Evolutionary conservation across 2,113 vertebrate genomes (phyloP).

Genomic region (Lipotes vexillifer): DNA sequence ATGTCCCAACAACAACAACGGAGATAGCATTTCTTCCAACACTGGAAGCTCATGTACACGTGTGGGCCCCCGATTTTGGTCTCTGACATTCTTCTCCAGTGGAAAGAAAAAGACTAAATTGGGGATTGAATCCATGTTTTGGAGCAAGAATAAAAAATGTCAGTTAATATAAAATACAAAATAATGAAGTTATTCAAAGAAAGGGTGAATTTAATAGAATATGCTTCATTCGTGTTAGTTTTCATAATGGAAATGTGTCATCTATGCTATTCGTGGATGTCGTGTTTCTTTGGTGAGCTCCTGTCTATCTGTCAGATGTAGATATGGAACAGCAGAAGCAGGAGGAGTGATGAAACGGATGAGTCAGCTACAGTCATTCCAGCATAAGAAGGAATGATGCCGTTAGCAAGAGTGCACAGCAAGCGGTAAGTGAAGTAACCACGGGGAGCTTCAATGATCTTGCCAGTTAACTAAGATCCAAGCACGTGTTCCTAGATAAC

Average conservation of each 20-base stretch:
- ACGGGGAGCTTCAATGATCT: background rate
- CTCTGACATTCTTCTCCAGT: background rate
- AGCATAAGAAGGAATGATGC: accelerated
- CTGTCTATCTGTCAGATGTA: background rate
- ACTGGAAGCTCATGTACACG: background rate
- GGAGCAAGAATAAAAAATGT: background rate
- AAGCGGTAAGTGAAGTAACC: background rate
- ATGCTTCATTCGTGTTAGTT: background rate
- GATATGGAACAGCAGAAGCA: background rate
- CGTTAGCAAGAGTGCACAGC: background rate
- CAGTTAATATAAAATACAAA: background rate
- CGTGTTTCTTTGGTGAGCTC: background rate
- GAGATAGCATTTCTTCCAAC: background rate
- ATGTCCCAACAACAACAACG: background rate
- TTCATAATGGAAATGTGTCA: background rate
- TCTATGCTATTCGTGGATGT: background rate
- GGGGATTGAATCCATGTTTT: background rate
- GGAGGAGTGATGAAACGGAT: background rate
- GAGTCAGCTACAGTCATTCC: background rate
- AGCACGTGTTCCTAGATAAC: background rate
- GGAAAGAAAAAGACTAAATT: background rate
- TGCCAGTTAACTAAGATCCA: background rate
- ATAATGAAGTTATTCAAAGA: background rate
- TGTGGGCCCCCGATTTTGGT: background rate
- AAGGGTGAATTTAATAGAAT: background rate